Conservation (phyloP, 2,797 vertebrate species). For the Argentina silus region DNA sequence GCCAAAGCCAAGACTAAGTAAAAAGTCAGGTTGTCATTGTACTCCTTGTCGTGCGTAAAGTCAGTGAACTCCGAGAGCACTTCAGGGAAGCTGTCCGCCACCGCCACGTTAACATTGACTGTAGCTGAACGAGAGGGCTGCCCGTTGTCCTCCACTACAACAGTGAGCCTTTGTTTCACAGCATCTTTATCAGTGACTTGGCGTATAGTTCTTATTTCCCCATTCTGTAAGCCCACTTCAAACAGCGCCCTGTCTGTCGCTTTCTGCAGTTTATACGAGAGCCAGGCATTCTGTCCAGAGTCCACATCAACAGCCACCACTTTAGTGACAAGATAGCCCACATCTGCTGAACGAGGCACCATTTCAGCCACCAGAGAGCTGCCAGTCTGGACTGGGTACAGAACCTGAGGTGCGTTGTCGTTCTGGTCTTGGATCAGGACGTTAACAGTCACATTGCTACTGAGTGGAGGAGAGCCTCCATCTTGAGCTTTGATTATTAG, state of each 20-base stretch:
- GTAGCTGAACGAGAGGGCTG: slow-evolving; percentile 46
- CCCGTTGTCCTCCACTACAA: slow-evolving; percentile 59
- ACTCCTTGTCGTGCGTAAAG: background rate
- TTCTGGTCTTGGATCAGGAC: slow-evolving; percentile 70
- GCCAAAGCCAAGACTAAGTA: slow-evolving; percentile 49
- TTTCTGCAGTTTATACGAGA: slow-evolving; percentile 77
- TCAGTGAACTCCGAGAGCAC: slow-evolving; percentile 52
- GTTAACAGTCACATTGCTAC: slow-evolving; percentile 53
- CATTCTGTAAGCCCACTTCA: slow-evolving; percentile 73
- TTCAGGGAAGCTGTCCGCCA: slow-evolving; percentile 53
- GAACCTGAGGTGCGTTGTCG: slow-evolving; percentile 64
- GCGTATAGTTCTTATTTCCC: slow-evolving; percentile 71
- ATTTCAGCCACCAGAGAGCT: slow-evolving; percentile 53
- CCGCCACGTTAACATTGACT: slow-evolving; percentile 49
- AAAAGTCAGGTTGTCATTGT: slow-evolving; percentile 35
- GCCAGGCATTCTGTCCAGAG: slow-evolving; percentile 78
- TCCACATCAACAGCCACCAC: slow-evolving; percentile 79
- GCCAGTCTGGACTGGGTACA: slow-evolving; percentile 44
- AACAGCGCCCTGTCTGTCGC: slow-evolving; percentile 76
- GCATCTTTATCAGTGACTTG: slow-evolving; percentile 66
- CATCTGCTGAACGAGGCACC: slow-evolving; percentile 69
- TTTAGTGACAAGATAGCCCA: slow-evolving; percentile 74
- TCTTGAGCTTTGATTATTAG: slow-evolving; percentile 64
- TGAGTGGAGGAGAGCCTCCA: slow-evolving; percentile 63
- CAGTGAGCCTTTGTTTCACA: slow-evolving; percentile 65